Base-by-base conservation (phyloP, 2,113 vertebrate genomes). In the Corythoichthys intestinalis region DNA sequence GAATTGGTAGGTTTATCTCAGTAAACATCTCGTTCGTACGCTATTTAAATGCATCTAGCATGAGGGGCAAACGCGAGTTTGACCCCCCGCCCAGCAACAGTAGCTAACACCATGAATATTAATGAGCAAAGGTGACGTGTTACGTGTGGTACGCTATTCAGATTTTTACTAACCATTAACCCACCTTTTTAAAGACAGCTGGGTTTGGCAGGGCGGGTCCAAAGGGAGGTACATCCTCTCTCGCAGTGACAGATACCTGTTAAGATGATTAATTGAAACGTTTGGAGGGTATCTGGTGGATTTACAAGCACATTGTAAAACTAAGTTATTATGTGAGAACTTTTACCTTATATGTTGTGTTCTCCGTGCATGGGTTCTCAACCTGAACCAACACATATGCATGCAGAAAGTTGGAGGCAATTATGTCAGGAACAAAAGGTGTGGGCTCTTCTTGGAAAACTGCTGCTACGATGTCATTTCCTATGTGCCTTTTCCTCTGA, bases 351-450 rank as follows among this genome's bases (percentile, higher is more conserved):
- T 98, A 98, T 44, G 93, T 90, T 2, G 94, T 92, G 61, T 94
- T 84, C 0, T 94, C 92, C 0, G 91, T 75, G 46, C 91, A 88
- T 0, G 94, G 86, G 48, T 90, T 91, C 83, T 96, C 94, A 0
- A 84, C 94, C 87, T 98, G 97, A 75, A 98, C 94, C 85, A 98
- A 93, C 39, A 98, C 89, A 0, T 98, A 98, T 49, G 95, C 93
- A 0, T 98, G 97, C 39, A 98, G 90, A 88, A 98, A 98, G 90
- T 98, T 98, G 83, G 96, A 98, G 2, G 96, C 96, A 0, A 98
- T 98, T 94, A 98, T 97, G 91, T 98, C 96, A 0, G 96, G 96
- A 41, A 98, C 96, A 2, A 98, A 98, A 0, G 97, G 97, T 0
- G 96, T 98, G 87, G 94, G 89, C 74, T 95, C 93, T 0, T 98